Conservation (phyloP, 2,113 vertebrate genomes). For the Oceanodroma tethys region DNA sequence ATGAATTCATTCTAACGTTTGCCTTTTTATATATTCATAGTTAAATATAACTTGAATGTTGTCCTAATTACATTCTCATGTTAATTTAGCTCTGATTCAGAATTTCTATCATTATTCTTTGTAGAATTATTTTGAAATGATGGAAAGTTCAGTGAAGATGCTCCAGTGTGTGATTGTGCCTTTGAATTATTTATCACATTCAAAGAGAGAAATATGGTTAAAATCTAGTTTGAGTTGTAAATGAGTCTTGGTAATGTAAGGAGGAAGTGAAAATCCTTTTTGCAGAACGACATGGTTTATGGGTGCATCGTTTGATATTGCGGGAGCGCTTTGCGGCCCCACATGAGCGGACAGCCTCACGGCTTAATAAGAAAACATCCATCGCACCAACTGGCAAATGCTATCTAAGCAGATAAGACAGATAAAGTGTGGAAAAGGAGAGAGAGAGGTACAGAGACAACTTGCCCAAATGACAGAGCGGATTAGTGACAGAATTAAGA, state of each 20-base stretch:
- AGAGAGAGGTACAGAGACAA: background rate
- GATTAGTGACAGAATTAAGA: background rate
- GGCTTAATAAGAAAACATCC: background rate
- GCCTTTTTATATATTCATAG: slow-evolving; percentile 52
- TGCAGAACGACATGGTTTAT: background rate
- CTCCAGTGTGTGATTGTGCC: slow-evolving; percentile 31
- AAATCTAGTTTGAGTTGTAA: slow-evolving; percentile 52
- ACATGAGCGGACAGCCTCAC: background rate
- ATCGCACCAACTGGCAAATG: background rate
- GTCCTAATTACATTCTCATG: slow-evolving; percentile 64
- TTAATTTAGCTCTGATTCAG: slow-evolving; percentile 62
- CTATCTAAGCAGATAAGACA: background rate
- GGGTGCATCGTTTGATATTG: background rate
- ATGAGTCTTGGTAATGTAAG: background rate
- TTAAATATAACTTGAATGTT: slow-evolving; percentile 64
- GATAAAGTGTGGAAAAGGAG: background rate
- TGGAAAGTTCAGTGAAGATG: slow-evolving; percentile 38
- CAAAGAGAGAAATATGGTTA: slow-evolving; percentile 33
- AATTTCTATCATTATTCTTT: slow-evolving; percentile 54
- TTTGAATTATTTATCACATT: slow-evolving; percentile 67
- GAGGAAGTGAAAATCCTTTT: background rate
- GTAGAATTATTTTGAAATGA: slow-evolving; percentile 57
- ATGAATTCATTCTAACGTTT: slow-evolving; percentile 27
- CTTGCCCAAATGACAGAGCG: background rate
- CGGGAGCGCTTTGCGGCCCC: rapidly evolving